A percentile compares a stretch with the other conserved stretches of the same genome.
These are phyloP conservation scores for Aulostomus chinensis DNA, from an alignment of 2,797 vertebrate genomes.

Conservation along the genomic window DNA sequence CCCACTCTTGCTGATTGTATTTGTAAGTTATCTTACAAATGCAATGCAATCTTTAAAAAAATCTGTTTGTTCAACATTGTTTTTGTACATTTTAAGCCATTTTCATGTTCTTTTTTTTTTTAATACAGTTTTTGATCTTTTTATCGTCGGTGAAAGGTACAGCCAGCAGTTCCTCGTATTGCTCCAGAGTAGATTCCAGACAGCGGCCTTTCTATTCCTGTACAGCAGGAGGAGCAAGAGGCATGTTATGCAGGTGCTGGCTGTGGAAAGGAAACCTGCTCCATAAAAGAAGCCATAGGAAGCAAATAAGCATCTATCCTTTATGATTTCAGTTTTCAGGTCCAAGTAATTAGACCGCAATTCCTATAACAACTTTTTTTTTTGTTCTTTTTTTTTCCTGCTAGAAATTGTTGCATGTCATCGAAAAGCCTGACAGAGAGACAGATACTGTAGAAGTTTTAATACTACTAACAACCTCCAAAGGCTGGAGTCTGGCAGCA, in stretches of 20 bases:
- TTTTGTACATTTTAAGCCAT: constrained; percentile 72
- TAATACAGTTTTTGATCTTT: constrained; percentile 42
- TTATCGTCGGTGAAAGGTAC: constrained; percentile 35
- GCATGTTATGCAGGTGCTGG: constrained; percentile 54
- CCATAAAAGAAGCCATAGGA: constrained; percentile 62
- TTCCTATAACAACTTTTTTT: constrained; percentile 51
- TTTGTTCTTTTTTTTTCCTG: constrained; percentile 46
- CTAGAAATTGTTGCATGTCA: constrained; percentile 65
- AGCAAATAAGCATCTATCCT: constrained; percentile 63
- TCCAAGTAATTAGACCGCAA: constrained; percentile 59
- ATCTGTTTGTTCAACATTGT: constrained; percentile 57
- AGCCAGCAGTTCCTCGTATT: constrained; percentile 64
- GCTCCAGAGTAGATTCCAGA: constrained; percentile 61
- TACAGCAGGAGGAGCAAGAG: constrained; percentile 70
- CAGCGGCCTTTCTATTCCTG: constrained; percentile 60
- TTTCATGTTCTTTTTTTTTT: constrained; percentile 48
- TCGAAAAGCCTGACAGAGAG: constrained; percentile 46
- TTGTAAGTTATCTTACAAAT: constrained; percentile 54
- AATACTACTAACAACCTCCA: constrained; percentile 66
- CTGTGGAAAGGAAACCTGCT: constrained; percentile 52
- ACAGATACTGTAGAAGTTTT: constrained; percentile 43
- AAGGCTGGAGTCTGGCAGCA: constrained; percentile 67
- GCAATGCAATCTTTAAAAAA: constrained; percentile 33
- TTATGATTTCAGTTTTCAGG: constrained; percentile 69
- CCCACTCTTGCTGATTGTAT: constrained; percentile 74